Percentiles rank a stretch among this genome's conserved stretches.
These are phyloP conservation scores for Electrona antarctica DNA, from an alignment of 2,113 vertebrate species.

Conservation along the genomic window DNA sequence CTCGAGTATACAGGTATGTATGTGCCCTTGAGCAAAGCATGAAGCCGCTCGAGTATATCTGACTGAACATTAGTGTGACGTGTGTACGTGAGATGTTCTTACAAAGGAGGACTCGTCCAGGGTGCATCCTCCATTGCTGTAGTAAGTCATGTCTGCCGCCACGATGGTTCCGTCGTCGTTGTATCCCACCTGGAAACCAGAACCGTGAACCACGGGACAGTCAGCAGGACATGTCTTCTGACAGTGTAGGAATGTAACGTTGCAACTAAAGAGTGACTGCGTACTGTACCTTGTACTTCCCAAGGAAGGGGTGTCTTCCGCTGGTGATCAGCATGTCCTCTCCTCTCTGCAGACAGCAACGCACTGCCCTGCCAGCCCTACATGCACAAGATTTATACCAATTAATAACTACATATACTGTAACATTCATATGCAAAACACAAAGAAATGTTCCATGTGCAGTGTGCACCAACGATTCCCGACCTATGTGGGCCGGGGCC, in stretches of 20 bases:
- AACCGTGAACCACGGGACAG: neutral
- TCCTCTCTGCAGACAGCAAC: conserved; percentile 74
- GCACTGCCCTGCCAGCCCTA: conserved; percentile 70
- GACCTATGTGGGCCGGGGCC: no score
- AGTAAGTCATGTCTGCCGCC: conserved; percentile 77
- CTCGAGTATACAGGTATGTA: no score
- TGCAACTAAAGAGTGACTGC: no score
- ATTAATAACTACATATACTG: neutral
- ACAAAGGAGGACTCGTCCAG: conserved; percentile 80
- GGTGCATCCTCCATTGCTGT: conserved; percentile 81
- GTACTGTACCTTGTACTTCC: conserved; percentile 80
- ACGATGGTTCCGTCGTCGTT: conserved; percentile 79
- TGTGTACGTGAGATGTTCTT: conserved; percentile 21
- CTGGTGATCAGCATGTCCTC: conserved; percentile 75
- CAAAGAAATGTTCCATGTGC: no score
- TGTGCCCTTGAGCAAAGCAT: no score
- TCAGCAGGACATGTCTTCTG: no score
- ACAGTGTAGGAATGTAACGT: no score
- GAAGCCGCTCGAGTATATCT: no score
- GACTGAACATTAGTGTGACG: no score
- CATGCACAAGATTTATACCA: neutral
- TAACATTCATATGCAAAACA: neutral
- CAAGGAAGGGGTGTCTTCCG: conserved; percentile 75
- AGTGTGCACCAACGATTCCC: no score
- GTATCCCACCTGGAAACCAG: conserved; percentile 79